These are phyloP conservation scores for Diorhabda elongata DNA, from an alignment of 1,140 invertebrate species.

Conservation along the genomic window DNA sequence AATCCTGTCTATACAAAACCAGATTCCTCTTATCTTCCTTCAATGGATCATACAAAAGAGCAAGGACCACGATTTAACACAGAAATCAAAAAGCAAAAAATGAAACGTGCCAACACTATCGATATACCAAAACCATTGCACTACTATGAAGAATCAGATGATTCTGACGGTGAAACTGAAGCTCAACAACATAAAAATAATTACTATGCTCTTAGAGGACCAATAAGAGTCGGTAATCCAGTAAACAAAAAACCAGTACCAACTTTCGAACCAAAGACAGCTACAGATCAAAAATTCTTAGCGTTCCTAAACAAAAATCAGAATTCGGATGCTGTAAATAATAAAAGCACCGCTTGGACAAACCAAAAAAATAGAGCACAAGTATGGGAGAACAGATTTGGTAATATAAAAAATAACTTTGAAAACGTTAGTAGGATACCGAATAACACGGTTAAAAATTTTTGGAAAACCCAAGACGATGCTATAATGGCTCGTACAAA, in stretches of 20 bases:
- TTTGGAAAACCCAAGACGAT: constrained; percentile 57
- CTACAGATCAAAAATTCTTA: constrained; percentile 78
- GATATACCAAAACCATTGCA: constrained; percentile 72
- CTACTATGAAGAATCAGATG: constrained; percentile 52
- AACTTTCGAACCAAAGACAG: constrained; percentile 73
- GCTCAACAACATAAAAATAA: constrained; percentile 41
- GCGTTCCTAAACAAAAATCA: constrained; percentile 71
- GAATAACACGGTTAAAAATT: constrained; percentile 50
- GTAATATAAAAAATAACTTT: constrained; percentile 80
- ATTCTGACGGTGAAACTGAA: constrained; percentile 44
- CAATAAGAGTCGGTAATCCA: constrained; percentile 56
- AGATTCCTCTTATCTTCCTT: neutral
- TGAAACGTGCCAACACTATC: constrained; percentile 84
- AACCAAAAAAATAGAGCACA: constrained; percentile 40
- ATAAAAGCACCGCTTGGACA: constrained; percentile 39
- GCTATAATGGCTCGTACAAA: constrained; percentile 26
- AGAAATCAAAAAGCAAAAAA: constrained; percentile 63
- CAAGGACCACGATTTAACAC: constrained; percentile 54
- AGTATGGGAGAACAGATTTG: constrained; percentile 61
- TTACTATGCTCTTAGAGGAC: constrained; percentile 52
- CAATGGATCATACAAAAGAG: constrained; percentile 14
- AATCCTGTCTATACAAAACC: constrained; percentile 29
- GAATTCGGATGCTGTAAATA: constrained; percentile 40
- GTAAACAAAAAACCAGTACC: constrained; percentile 52
- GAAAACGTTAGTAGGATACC: constrained; percentile 49